phyloP scores from a whole-genome alignment of 2,888 invertebrate species.

The Mechanitis messenoides region DNA sequence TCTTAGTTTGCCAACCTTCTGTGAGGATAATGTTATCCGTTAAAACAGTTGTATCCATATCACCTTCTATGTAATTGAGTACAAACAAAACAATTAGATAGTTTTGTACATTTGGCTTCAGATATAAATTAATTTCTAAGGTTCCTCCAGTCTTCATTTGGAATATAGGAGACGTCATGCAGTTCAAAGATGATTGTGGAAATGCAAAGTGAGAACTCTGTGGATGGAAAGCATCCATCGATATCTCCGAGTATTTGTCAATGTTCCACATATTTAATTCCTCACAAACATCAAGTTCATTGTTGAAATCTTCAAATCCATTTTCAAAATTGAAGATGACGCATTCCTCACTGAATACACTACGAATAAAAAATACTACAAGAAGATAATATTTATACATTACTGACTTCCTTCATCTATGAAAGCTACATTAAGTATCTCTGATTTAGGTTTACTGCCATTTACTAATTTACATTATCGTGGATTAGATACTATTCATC shows the following conservation, averaged over 20 bases:
- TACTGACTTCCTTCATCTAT: neutral
- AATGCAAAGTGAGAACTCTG: constrained; percentile 37
- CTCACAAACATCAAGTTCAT: constrained; percentile 34
- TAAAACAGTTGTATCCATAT: constrained; percentile 29
- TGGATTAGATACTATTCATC: constrained; percentile 34
- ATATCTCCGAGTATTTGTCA: constrained; percentile 36
- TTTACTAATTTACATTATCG: constrained; percentile 33
- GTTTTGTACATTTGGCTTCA: constrained; percentile 30
- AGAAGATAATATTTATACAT: constrained; percentile 2
- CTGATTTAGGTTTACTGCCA: constrained; percentile 26
- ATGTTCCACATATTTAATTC: constrained; percentile 38
- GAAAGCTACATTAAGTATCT: constrained; percentile 19
- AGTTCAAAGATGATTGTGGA: constrained; percentile 39
- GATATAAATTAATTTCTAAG: constrained; percentile 40
- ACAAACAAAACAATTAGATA: constrained; percentile 34
- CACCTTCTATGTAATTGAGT: constrained; percentile 27
- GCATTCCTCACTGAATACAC: constrained; percentile 33
- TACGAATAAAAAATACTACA: constrained; percentile 16
- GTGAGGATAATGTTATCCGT: constrained; percentile 13
- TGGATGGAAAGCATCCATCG: constrained; percentile 34
- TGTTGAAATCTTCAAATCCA: constrained; percentile 29
- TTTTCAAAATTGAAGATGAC: constrained; percentile 44
- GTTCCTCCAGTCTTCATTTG: constrained; percentile 38
- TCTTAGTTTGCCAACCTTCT: constrained; percentile 38
- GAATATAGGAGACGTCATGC: constrained; percentile 42